Percentiles rank a stretch among this genome's conserved stretches.
phyloP scores from a whole-genome alignment of 2,113 vertebrate species.

The Xenopus tropicalis region DNA sequence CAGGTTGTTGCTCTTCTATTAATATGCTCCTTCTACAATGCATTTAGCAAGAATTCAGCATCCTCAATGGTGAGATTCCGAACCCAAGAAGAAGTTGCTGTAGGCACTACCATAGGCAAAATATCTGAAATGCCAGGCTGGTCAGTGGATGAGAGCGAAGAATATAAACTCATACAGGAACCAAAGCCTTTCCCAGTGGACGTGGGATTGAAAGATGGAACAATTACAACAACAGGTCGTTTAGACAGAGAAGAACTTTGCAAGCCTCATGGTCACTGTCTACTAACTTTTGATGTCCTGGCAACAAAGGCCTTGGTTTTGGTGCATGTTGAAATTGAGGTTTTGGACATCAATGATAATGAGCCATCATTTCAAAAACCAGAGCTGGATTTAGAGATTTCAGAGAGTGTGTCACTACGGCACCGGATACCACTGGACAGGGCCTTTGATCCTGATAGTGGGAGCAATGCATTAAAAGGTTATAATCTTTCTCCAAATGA shows the following conservation, averaged over 20 bases:
- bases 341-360: conserved; percentile 87
- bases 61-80: conserved; percentile 70
- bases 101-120: conserved; percentile 75
- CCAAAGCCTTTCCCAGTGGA: conserved; percentile 68
- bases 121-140: conserved; percentile 72
- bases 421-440: conserved; percentile 84
- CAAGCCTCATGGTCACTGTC: conserved; percentile 71
- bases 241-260: conserved; percentile 88
- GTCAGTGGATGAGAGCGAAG: conserved; percentile 54
- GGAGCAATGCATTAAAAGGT: conserved; percentile 72
- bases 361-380: conserved; percentile 74
- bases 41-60: conserved; percentile 61
- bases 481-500: conserved; percentile 77
- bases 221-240: conserved; percentile 69
- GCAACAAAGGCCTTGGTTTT: conserved; percentile 65
- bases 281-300: conserved; percentile 80
- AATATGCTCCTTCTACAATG: conserved; percentile 53
- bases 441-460: conserved; percentile 76
- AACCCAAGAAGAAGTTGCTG: conserved; percentile 77
- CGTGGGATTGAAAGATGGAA: conserved; percentile 66
- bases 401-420: conserved; percentile 71
- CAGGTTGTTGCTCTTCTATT: conserved; percentile 5
- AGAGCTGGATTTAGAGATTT: conserved; percentile 85
- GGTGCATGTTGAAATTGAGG: conserved; percentile 76
- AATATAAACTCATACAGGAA: conserved; percentile 81